A percentile compares a stretch with the other conserved stretches of the same genome.
Conservation (phyloP, 2,888 invertebrate genomes). For the Pyrgus malvae region DNA sequence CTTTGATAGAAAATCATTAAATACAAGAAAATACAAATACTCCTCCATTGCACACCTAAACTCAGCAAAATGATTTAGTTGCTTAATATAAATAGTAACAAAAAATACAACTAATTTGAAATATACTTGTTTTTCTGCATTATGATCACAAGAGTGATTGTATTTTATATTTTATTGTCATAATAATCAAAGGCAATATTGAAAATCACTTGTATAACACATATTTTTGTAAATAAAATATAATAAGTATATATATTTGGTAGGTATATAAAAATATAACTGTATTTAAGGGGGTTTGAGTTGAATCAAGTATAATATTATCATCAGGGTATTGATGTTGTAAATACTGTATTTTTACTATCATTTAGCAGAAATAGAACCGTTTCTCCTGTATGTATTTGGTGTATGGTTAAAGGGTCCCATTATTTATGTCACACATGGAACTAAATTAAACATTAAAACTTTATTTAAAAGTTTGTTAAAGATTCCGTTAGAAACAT, state of each 20-base stretch:
- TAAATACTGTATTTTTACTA: constrained; percentile 30
- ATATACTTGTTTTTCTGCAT: no score
- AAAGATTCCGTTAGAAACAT: no score
- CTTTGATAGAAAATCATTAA: no score
- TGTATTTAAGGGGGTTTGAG: background rate
- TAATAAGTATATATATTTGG: constrained; percentile 15
- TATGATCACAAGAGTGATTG: background rate
- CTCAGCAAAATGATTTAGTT: no score
- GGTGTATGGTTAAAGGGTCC: background rate
- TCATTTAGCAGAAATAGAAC: constrained; percentile 15
- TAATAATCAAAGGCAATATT: constrained; percentile 40
- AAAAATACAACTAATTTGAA: no score
- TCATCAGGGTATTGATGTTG: constrained; percentile 38
- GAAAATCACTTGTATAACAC: constrained; percentile 28
- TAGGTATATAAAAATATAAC: constrained; percentile 7
- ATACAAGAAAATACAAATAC: no score
- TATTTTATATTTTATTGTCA: constrained; percentile 20
- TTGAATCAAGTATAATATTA: constrained; percentile 25
- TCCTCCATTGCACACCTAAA: no score
- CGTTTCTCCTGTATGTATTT: background rate
- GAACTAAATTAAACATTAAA: no score
- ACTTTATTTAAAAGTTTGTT: no score
- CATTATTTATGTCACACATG: background rate
- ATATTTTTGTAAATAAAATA: constrained; percentile 43
- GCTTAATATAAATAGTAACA: no score